Percentiles rank a stretch among this genome's conserved stretches.
Evolutionary conservation across 2,113 vertebrate genomes (phyloP).

Genomic region (Takifugu bimaculatus): DNA sequence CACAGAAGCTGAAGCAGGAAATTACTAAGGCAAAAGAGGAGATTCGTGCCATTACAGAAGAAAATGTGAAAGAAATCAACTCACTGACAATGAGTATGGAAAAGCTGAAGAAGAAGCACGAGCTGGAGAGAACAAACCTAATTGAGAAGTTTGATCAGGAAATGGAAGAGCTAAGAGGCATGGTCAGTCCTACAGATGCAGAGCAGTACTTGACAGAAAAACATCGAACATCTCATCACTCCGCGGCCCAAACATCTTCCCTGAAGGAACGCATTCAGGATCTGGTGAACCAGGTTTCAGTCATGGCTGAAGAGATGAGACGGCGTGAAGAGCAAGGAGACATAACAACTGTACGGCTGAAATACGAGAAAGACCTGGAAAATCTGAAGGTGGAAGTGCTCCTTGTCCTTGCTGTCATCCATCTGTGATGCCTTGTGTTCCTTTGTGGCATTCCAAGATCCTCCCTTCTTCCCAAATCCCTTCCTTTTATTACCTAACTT

Average conservation of each 20-base stretch:
- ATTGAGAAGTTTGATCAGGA: slow-evolving; percentile 59
- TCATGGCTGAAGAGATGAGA: slow-evolving; percentile 71
- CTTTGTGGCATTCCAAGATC: slow-evolving; percentile 73
- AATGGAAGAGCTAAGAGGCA: slow-evolving; percentile 65
- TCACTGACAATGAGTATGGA: slow-evolving; percentile 72
- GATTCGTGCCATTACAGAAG: slow-evolving; percentile 60
- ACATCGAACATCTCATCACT: background rate
- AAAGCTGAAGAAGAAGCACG: slow-evolving; percentile 70
- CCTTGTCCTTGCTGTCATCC: slow-evolving; percentile 70
- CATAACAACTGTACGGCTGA: slow-evolving; percentile 67
- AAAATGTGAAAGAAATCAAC: slow-evolving; percentile 72
- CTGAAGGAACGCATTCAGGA: slow-evolving; percentile 72
- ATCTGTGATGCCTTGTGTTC: slow-evolving; percentile 75
- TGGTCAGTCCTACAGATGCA: slow-evolving; percentile 23
- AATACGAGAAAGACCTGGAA: slow-evolving; percentile 81
- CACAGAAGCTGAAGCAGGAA: slow-evolving; percentile 63
- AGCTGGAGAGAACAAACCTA: slow-evolving; percentile 57
- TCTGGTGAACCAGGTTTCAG: slow-evolving; percentile 67
- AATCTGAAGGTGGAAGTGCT: slow-evolving; percentile 80
- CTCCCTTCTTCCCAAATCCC: slow-evolving; percentile 39
- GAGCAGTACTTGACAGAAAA: slow-evolving; percentile 7
- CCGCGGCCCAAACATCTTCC: slow-evolving; percentile 5
- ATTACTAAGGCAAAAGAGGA: slow-evolving; percentile 56
- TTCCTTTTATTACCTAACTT: slow-evolving; percentile 30
- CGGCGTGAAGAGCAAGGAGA: slow-evolving; percentile 65